A percentile compares a stretch with the other conserved stretches of the same genome.
Evolutionary conservation across 2,888 invertebrate genomes (phyloP).

Genomic region (Salticus scenicus): DNA sequence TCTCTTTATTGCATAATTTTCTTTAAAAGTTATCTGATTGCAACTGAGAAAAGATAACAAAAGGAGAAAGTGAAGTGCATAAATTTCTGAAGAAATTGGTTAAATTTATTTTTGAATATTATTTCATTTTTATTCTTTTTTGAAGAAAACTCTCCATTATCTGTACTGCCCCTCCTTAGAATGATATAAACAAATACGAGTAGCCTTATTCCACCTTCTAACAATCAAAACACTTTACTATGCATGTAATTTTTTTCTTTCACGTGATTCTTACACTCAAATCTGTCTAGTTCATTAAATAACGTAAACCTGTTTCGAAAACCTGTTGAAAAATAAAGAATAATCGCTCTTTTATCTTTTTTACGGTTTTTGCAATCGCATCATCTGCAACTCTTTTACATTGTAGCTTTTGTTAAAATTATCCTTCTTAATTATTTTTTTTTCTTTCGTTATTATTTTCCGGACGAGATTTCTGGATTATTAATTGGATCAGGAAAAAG

Average conservation of each 20-base stretch:
- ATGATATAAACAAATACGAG: background rate
- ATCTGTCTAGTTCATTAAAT: conserved; percentile 34
- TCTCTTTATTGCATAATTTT: too few relatives aligned
- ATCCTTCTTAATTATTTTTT: background rate
- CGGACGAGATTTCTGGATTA: background rate
- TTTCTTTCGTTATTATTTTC: background rate
- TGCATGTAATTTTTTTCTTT: background rate
- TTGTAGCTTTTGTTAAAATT: background rate
- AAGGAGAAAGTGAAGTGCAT: too few relatives aligned
- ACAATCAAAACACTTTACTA: conserved; percentile 2
- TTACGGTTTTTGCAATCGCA: background rate
- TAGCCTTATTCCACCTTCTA: background rate
- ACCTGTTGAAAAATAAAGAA: conserved; percentile 49
- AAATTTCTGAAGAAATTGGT: too few relatives aligned
- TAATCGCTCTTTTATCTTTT: background rate
- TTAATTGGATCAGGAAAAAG: conserved; percentile 40
- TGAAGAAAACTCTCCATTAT: too few relatives aligned
- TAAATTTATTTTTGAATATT: too few relatives aligned
- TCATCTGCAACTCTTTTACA: background rate
- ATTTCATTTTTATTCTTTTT: too few relatives aligned
- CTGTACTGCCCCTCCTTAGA: background rate
- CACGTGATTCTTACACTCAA: background rate
- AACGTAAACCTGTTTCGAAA: conserved; percentile 38
- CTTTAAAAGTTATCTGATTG: too few relatives aligned
- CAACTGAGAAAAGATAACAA: too few relatives aligned